A percentile compares a stretch with the other conserved stretches of the same genome.
phyloP scores from a whole-genome alignment of 2,797 vertebrate species.

The Carapus acus region DNA sequence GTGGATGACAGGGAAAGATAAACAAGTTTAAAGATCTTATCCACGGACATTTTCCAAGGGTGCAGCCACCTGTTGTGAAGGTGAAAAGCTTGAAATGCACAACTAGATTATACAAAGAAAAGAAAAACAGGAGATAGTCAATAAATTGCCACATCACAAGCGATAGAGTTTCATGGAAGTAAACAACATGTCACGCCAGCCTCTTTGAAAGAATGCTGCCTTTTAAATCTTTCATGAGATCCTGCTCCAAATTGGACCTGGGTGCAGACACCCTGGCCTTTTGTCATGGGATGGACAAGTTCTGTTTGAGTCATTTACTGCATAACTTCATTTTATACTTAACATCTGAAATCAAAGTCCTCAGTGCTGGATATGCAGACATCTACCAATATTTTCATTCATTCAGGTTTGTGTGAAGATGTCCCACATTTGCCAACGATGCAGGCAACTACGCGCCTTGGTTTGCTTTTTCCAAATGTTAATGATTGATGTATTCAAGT shows the following conservation, averaged over 20 bases:
- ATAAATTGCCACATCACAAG: constrained; percentile 17
- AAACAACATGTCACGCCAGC: constrained; percentile 39
- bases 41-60: not conserved
- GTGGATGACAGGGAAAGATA: not conserved
- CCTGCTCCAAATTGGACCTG: constrained; percentile 39
- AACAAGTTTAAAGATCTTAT: constrained; percentile 4
- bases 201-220: constrained; percentile 39
- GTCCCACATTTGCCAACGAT: not conserved
- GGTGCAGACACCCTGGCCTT: constrained; percentile 31
- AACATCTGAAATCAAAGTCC: constrained; percentile 6
- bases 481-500: too few relatives aligned
- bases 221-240: constrained; percentile 60
- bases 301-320: not conserved
- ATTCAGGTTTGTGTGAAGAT: not conserved
- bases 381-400: not conserved
- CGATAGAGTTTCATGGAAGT: constrained; percentile 38
- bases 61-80: not conserved
- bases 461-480: constrained; percentile 9
- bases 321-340: not conserved
- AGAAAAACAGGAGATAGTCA: constrained; percentile 15
- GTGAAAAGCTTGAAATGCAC: constrained; percentile 17
- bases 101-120: constrained; percentile 3
- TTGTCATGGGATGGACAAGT: constrained; percentile 20
- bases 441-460: constrained; percentile 7
- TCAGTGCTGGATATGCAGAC: not conserved